Evolutionary conservation across 1,140 invertebrate species (phyloP).

Genomic region (Macrobrachium nipponense): DNA sequence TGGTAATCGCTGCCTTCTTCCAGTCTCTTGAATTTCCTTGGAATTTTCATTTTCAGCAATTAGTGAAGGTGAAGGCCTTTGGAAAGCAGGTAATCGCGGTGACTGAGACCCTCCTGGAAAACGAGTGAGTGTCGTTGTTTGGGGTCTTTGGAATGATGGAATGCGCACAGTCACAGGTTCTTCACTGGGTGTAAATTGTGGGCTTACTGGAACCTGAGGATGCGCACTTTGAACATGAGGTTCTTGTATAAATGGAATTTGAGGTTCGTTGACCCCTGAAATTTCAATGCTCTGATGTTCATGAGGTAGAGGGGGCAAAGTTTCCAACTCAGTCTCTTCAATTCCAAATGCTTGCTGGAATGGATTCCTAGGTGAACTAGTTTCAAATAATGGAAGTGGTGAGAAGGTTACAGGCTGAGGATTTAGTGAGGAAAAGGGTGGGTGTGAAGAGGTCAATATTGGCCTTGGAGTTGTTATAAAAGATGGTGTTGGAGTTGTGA

Average conservation of each 20-base stretch:
- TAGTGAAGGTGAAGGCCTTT: not conserved
- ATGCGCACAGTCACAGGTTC: not conserved
- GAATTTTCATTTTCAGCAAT: too few relatives aligned
- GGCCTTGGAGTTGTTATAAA: not conserved
- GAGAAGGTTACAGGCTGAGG: not conserved
- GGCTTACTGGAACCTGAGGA: not conserved
- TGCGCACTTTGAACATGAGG: not conserved
- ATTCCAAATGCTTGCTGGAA: too few relatives aligned
- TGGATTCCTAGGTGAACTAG: not conserved
- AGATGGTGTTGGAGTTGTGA: not conserved
- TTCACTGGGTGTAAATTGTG: not conserved
- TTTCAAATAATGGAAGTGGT: conserved; percentile 25
- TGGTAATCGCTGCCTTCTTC: not conserved
- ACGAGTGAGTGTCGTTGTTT: not conserved
- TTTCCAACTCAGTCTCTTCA: too few relatives aligned
- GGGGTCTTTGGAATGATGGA: conserved; percentile 28
- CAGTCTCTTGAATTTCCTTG: too few relatives aligned
- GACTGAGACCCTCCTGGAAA: conserved; percentile 3
- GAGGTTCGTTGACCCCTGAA: not conserved
- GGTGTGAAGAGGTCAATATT: not conserved
- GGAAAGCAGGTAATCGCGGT: conserved; percentile 7
- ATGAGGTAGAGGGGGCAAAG: too few relatives aligned
- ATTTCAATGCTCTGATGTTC: too few relatives aligned
- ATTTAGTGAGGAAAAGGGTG: not conserved
- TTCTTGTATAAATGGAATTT: not conserved